Conservation (phyloP, 2,888 invertebrate species). For the Drosophila rubida region DNA sequence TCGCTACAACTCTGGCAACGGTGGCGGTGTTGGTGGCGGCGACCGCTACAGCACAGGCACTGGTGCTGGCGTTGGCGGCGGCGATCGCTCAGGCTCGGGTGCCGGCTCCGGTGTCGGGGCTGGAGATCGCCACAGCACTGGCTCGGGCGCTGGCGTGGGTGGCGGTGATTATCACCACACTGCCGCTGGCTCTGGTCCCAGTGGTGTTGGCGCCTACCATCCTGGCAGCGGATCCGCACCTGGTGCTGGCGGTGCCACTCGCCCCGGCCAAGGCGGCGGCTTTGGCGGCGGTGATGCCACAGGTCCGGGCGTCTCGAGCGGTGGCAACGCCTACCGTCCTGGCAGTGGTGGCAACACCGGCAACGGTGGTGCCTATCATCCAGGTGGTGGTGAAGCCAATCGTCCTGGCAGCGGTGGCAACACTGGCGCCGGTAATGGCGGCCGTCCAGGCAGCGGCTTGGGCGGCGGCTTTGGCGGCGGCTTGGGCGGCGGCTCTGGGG, state of each 20-base stretch:
- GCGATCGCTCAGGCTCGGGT: constrained; percentile 32
- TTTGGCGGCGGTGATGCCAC: constrained; percentile 27
- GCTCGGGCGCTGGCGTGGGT: background rate
- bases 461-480: constrained; percentile 31
- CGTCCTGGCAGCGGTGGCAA: constrained; percentile 38
- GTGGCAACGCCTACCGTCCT: constrained; percentile 20
- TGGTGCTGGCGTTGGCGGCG: constrained; percentile 37
- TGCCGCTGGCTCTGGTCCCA: background rate
- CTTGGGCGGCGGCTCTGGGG: constrained; percentile 22
- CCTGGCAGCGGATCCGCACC: constrained; percentile 36
- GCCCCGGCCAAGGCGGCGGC: constrained; percentile 23
- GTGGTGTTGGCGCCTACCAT: constrained; percentile 19
- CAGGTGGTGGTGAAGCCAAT: constrained; percentile 33
- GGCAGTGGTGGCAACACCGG: constrained; percentile 27
- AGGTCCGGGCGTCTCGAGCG: constrained; percentile 30
- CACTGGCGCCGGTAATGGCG: constrained; percentile 26
- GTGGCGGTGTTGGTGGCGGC: constrained; percentile 51
- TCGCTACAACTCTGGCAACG: constrained; percentile 41
- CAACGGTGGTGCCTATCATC: constrained; percentile 26
- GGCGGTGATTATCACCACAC: constrained; percentile 2
- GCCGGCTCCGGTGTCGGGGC: constrained; percentile 39
- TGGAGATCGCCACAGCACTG: background rate
- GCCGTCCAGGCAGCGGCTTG: constrained; percentile 25
- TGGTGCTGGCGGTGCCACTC: constrained; percentile 14
- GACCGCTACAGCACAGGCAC: constrained; percentile 25